Evolutionary conservation across 2,888 invertebrate species (phyloP).

Genomic region (Tenodera sinensis): DNA sequence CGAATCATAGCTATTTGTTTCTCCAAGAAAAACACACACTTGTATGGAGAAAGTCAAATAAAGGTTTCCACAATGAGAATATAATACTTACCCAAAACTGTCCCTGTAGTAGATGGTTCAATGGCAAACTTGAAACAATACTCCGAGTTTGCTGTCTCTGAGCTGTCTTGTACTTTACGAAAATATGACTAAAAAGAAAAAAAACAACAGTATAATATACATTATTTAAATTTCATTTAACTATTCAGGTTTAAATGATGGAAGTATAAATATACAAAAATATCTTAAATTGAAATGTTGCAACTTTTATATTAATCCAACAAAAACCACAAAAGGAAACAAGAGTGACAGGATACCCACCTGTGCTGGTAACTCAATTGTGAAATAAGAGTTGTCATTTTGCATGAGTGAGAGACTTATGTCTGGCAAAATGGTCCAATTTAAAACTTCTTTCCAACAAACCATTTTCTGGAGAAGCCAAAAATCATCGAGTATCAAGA

Average conservation of each 20-base stretch:
- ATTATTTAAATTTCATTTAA: neutral
- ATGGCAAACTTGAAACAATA: conserved; percentile 52
- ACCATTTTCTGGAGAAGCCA: conserved; percentile 33
- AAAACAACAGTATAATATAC: neutral
- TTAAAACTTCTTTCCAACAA: conserved; percentile 28
- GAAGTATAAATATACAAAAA: neutral
- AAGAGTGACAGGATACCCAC: conserved; percentile 37
- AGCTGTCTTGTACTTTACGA: conserved; percentile 43
- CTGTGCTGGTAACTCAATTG: conserved; percentile 49
- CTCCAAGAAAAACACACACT: no score
- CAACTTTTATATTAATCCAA: neutral
- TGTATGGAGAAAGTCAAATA: no score
- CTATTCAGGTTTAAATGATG: neutral
- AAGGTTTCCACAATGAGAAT: no score
- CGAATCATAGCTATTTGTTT: no score
- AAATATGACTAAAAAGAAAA: conserved; percentile 49
- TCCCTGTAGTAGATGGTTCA: conserved; percentile 47
- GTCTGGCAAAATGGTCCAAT: conserved; percentile 33
- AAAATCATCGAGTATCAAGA: conserved; percentile 27
- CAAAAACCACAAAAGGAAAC: neutral
- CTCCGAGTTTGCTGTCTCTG: conserved; percentile 40
- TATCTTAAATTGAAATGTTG: no score
- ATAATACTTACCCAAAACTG: conserved; percentile 40
- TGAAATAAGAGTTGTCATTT: conserved; percentile 38
- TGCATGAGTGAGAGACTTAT: conserved; percentile 21